These are phyloP conservation scores for Drosophila baimaii DNA, from an alignment of 1,140 invertebrate genomes.

Conservation along the genomic window DNA sequence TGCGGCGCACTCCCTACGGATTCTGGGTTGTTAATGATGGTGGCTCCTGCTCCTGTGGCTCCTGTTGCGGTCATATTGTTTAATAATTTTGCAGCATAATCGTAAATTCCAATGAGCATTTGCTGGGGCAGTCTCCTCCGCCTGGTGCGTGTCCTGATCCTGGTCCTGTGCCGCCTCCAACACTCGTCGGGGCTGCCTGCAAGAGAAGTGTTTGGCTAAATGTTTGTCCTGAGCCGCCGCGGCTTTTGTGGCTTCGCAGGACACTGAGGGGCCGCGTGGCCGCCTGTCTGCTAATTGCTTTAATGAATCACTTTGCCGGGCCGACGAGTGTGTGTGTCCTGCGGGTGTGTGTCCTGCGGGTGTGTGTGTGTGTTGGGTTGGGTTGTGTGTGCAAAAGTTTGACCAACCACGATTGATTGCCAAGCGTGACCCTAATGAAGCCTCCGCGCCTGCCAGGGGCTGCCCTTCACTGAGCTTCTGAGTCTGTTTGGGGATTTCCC, in stretches of 20 bases:
- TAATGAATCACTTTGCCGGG: slow-evolving; percentile 62
- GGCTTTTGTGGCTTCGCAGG: background rate
- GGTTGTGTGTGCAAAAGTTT: slow-evolving; percentile 18
- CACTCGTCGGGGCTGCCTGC: slow-evolving; percentile 42
- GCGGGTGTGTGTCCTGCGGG: background rate
- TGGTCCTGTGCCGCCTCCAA: slow-evolving; percentile 4
- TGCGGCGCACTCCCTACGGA: slow-evolving; percentile 19
- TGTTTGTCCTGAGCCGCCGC: slow-evolving; percentile 33
- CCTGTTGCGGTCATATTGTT: slow-evolving; percentile 74
- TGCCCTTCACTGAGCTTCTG: too few relatives aligned
- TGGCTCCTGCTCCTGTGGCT: slow-evolving; percentile 37
- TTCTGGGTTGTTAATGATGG: slow-evolving; percentile 2
- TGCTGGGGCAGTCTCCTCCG: slow-evolving; percentile 16
- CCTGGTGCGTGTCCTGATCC: background rate
- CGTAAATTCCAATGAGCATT: slow-evolving; percentile 78
- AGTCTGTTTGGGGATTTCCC: background rate
- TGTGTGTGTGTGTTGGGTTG: background rate
- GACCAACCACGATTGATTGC: slow-evolving; percentile 41
- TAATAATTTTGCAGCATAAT: slow-evolving; percentile 80
- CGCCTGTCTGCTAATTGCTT: slow-evolving; percentile 58
- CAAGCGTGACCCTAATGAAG: slow-evolving; percentile 25
- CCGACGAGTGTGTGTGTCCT: background rate
- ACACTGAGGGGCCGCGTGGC: background rate
- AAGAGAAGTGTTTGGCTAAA: slow-evolving; percentile 56
- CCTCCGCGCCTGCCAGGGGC: background rate